Base-by-base conservation (phyloP, 2,113 vertebrate species). In the Hydrochoerus hydrochaeris region DNA sequence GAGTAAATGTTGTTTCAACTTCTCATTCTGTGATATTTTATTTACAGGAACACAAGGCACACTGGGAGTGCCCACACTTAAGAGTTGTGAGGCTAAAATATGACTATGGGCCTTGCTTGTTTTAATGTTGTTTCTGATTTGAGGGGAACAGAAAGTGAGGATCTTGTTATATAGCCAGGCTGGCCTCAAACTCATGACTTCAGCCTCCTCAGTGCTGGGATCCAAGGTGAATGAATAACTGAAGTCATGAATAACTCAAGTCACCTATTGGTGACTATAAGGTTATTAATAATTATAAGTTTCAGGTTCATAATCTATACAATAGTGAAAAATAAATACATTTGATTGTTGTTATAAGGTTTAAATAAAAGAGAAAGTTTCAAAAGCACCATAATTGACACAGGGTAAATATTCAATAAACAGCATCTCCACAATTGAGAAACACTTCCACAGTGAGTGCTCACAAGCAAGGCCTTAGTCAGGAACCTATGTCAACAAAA, bases 291-390 rank as follows among this genome's bases (percentile, higher is more conserved):
- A 94, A 84, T 14, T 63, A 5, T 83, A 49, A 88, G 14, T 58
- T 92, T 89, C 5, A 30, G 54, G 46, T 58, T 65, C 24, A 69
- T 62, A 24, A 24, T 46, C 7, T 93, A 30, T 30, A 88, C 73
- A 32, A 60, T n/a, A 57, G 10, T 82, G 46, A 54, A 90, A 75
- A 93, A 82, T 22, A 52, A 52, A 71, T 46, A 80, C 13, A 85
- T 77, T 62, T 75, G 17, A 46, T 30, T 67, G 12, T 7, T 71
- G 16, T 17, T 38, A 16, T 94, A 54, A 88, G 35, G 49, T 52
- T 88, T 82, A 85, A 82, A 85, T 87, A 38, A 93, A 91, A 87
- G 65, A 69, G 65, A 77, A 86, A 90, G 4, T 49, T 65, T 4
- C 28, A 35, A 65, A 49, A 32, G 4, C 20, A 67, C 8, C 49